These are phyloP conservation scores for Sarcophaga caerulescens DNA, from an alignment of 2,888 invertebrate genomes.

Conservation along the genomic window DNA sequence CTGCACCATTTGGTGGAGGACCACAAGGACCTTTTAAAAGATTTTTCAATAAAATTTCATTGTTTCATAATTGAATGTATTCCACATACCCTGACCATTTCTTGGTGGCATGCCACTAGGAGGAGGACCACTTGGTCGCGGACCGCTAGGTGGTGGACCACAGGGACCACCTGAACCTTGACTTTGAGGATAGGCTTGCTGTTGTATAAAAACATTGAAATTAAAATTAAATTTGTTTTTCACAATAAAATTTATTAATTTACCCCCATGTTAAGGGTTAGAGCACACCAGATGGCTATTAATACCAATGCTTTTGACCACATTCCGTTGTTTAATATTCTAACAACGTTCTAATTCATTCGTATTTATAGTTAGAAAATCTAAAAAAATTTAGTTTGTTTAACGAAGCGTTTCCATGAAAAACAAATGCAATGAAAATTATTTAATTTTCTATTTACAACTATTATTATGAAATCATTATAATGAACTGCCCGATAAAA, in stretches of 20 bases:
- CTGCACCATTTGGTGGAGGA: constrained; percentile 48
- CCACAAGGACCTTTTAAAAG: constrained; percentile 56
- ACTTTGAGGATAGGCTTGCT: constrained; percentile 58
- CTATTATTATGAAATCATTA: constrained; percentile 26
- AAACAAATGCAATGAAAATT: constrained; percentile 11
- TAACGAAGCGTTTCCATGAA: constrained; percentile 53
- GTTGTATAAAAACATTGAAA: neutral
- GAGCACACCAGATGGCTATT: constrained; percentile 37
- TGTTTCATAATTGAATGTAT: neutral
- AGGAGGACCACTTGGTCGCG: constrained; percentile 59
- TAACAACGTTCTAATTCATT: neutral
- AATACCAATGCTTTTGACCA: constrained; percentile 52
- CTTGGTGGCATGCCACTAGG: constrained; percentile 59
- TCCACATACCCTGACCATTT: constrained; percentile 29
- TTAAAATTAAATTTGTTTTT: neutral
- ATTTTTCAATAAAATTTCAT: neutral
- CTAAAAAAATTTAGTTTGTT: constrained; percentile 15
- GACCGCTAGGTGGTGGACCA: constrained; percentile 65
- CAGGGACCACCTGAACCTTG: constrained; percentile 42
- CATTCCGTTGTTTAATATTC: constrained; percentile 43
- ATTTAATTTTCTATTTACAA: constrained; percentile 3
- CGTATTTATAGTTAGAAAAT: constrained; percentile 46
- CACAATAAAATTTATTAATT: neutral
- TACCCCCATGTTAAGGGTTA: constrained; percentile 60
- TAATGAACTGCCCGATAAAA: neutral